Evolutionary conservation across 2,888 invertebrate genomes (phyloP), one percentile per base, ranked within the genome.

Genomic region (Pemphredon lugubris): DNA sequence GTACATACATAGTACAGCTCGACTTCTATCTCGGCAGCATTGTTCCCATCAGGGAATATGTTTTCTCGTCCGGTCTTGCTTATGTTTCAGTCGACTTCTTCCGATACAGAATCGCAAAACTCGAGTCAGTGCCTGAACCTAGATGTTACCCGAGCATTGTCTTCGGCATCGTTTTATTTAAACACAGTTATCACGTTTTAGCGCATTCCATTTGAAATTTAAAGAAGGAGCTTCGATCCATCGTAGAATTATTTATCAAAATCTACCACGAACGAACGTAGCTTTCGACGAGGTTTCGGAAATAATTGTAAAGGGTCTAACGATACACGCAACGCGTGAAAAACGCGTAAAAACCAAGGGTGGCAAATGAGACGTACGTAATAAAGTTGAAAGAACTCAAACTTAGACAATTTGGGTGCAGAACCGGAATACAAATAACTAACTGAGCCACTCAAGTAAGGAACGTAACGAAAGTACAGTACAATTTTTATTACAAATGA

Each of bases 21-120:
- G 34, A 48, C 48, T 55, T 55, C 58, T 69, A 69, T 69, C 66
- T 66, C 34, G 0, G 37, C 53, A 21, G 66, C 58, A 69, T 69
- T 69, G 69, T 66, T 69, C 45, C 58, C 66, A 66, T 70, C 69
- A 59, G 59, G 48, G 59, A 59, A 59, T 68, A 70, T 14, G 68
- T 67, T 70, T 50, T 50, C 69, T 67, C 47, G 59, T 68, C 21
- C 48, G 23, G 34, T 39, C 44, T 30, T 40, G 63, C 37, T 50
- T 51, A 50, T 18, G 59, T 67, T 59, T 58, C 57, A 37, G 57
- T 69, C 59, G 59, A 21, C 37, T 51, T 45, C 39, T 39, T 58
- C 13, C 66, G 58, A 69, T 66, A 58, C 45, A 47, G 53, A 40
- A 40, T 42, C 64, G 23, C 16, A 26, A 42, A 18, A 16, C 47